Evolutionary conservation across 2,888 invertebrate species (phyloP).

Genomic region (Acanthosoma haemorrhoidale): DNA sequence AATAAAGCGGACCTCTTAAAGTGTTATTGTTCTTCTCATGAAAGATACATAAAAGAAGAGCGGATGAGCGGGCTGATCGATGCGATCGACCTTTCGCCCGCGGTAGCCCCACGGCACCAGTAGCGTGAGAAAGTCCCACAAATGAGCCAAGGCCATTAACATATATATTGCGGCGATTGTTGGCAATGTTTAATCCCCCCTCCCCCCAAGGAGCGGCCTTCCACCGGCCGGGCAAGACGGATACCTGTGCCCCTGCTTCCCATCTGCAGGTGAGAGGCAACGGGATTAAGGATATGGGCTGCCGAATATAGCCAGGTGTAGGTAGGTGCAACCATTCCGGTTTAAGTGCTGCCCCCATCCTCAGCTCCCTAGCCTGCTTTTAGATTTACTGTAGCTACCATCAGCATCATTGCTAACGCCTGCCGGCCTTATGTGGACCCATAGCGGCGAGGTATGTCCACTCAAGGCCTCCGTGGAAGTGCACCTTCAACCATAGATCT

Average conservation of each 20-base stretch:
- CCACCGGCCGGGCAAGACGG: not conserved
- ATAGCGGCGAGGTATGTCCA: no score
- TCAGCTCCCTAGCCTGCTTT: not conserved
- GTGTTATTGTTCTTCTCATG: conserved; percentile 12
- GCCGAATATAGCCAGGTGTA: not conserved
- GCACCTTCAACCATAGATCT: no score
- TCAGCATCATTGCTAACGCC: not conserved
- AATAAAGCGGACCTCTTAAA: not conserved
- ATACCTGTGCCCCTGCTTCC: not conserved
- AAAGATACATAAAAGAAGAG: conserved; percentile 14
- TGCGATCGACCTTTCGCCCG: not conserved
- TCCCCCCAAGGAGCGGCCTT: not conserved
- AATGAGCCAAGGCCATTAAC: not conserved
- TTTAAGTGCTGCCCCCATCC: not conserved
- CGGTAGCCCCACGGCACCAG: not conserved
- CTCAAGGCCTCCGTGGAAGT: no score
- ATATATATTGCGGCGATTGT: not conserved
- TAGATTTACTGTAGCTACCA: not conserved
- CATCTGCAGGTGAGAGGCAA: not conserved
- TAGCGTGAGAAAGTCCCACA: not conserved
- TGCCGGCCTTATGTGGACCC: not conserved
- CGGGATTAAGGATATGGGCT: not conserved
- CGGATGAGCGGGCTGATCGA: not conserved
- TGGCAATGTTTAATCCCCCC: not conserved
- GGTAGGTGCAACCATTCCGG: not conserved